Evolutionary conservation across 2,797 vertebrate species (phyloP).

Genomic region (Poeciliopsis presidionis): DNA sequence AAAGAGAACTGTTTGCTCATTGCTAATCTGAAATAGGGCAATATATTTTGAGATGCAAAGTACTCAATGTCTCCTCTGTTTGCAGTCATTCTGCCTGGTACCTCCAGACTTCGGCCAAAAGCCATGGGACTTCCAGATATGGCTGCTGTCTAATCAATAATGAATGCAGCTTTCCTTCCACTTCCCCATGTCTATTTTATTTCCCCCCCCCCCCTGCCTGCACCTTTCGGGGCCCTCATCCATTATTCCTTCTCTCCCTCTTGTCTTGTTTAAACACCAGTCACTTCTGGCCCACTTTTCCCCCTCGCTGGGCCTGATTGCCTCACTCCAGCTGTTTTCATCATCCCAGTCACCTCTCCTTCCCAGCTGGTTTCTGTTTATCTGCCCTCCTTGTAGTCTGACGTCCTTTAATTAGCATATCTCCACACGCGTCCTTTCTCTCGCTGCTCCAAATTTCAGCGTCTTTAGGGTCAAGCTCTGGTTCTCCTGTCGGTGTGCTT

Average conservation of each 20-base stretch:
- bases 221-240: constrained; percentile 42
- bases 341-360: constrained; percentile 6
- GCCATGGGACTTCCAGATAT: constrained; percentile 49
- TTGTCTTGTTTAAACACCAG: constrained; percentile 40
- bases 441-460: not conserved
- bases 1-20: not conserved
- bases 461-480: not conserved
- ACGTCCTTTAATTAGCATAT: not conserved
- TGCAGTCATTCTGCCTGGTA: constrained; percentile 16
- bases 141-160: constrained; percentile 74
- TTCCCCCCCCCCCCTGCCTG: constrained; percentile 4
- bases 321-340: constrained; percentile 25
- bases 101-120: constrained; percentile 40
- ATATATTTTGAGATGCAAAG: not conserved
- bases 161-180: constrained; percentile 65
- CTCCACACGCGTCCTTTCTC: not conserved
- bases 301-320: constrained; percentile 22
- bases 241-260: constrained; percentile 26
- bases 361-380: constrained; percentile 3
- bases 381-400: not conserved
- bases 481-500: not conserved
- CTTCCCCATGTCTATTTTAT: constrained; percentile 20
- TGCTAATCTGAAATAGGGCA: not conserved
- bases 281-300: constrained; percentile 33
- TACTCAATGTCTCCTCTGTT: not conserved